Base-by-base conservation (phyloP, 2,888 invertebrate genomes). In the Abrostola triplasia region DNA sequence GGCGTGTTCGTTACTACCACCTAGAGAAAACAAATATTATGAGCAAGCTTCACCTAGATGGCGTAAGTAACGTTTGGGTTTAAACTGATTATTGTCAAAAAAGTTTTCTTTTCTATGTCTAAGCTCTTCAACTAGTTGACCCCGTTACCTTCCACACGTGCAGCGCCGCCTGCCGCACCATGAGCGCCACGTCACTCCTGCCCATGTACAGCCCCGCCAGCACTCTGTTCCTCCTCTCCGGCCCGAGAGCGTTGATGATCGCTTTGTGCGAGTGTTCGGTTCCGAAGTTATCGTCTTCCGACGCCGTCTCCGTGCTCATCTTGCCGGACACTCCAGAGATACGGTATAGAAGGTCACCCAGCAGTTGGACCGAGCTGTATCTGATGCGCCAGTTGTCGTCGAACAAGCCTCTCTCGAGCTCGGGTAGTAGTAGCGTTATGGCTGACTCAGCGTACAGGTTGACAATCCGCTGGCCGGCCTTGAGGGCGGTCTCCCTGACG, bases 341-440 rank as follows among this genome's bases (percentile, higher is more conserved):
- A 68, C 98, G 97, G 91, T 99, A 99, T 36, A 99, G 93, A 54
- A 99, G 95, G 90, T 99, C 99, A 11, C 99, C 99, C 41, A 99
- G 93, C 37, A 99, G 94, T 88, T 99, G 99, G 6, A 99, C 99
- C 0, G 99, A 98, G 82, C 98, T 98, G 90, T 96, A 98, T 70
- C 99, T 95, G 80, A 99, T 99, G 58, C 99, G 96, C 99, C 99
- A 99, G 92, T 99, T 99, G 84, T 99, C 99, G 90, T 99, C 98
- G 91, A 99, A 99, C 13, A 99, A 93, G 0, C 99, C 99, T 53
- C 96, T 96, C 90, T 99, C 99, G 44, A 99, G 90, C 86, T 99
- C 99, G 0, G 99, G 99, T 67, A 99, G 92, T 37, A 99, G 94
- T 48, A 99, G 92, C 75, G 98, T 97, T 61, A 99, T 98, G 1